Percentiles rank a stretch among this genome's conserved stretches.
Evolutionary conservation across 2,888 invertebrate species (phyloP).

Genomic region (Bugulina stolonifera): DNA sequence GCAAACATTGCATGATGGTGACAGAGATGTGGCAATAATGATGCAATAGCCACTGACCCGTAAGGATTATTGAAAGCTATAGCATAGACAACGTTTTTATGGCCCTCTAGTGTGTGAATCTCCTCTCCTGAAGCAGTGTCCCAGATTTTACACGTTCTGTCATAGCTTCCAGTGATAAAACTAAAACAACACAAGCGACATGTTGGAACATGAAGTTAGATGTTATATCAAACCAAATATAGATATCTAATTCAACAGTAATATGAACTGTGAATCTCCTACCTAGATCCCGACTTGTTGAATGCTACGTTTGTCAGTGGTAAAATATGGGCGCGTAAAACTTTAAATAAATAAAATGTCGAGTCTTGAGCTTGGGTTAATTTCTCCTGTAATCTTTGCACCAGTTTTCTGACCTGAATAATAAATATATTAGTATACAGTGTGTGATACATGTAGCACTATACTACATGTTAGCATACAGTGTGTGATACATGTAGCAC

Average conservation of each 20-base stretch:
- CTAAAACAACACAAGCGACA: conserved; percentile 55
- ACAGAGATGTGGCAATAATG: too few species aligned
- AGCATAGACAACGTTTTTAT: conserved; percentile 75
- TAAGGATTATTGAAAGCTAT: conserved; percentile 68
- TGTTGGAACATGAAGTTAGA: not conserved
- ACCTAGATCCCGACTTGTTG: conserved; percentile 54
- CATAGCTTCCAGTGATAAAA: conserved; percentile 76
- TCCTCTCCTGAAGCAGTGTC: conserved; percentile 67
- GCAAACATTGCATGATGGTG: too few species aligned
- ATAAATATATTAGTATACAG: too few species aligned
- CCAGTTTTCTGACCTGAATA: conserved; percentile 26
- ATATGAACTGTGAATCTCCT: too few species aligned
- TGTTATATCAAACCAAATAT: too few species aligned
- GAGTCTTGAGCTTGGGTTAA: conserved; percentile 46
- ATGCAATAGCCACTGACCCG: conserved; percentile 67
- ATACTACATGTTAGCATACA: too few species aligned
- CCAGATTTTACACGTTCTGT: conserved; percentile 76
- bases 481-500: too few species aligned
- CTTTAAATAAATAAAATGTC: conserved; percentile 52
- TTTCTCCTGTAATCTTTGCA: conserved; percentile 47
- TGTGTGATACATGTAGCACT: too few species aligned
- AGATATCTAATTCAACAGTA: too few species aligned
- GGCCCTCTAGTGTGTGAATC: conserved; percentile 65
- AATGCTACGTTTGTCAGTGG: conserved; percentile 54
- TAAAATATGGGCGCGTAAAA: conserved; percentile 51